Evolutionary conservation across 2,797 vertebrate species (phyloP).

Genomic region (Sebastes steindachneri): DNA sequence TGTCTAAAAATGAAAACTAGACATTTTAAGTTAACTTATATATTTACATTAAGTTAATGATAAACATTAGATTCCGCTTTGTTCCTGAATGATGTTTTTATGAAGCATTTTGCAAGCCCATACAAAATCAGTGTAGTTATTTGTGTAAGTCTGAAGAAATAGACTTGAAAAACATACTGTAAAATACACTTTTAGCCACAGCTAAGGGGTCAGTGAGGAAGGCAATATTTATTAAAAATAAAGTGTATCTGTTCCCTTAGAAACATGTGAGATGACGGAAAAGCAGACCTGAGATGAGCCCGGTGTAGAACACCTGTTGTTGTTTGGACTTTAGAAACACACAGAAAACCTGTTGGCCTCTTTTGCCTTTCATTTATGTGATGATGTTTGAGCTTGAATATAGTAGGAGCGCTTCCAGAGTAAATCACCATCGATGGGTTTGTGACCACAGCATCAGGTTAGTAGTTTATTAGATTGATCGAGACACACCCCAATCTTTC

Average conservation of each 20-base stretch:
- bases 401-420: not conserved
- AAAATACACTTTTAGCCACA: not conserved
- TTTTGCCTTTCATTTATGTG: not conserved
- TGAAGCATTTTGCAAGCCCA: not conserved
- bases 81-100: not conserved
- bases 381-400: slow-evolving; percentile 10
- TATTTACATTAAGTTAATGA: not conserved
- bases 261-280: not conserved
- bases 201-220: not conserved
- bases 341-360: not conserved
- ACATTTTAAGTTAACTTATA: not conserved
- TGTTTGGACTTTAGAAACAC: not conserved
- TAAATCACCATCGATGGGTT: slow-evolving; percentile 4
- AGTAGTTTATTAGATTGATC: slow-evolving; percentile 21
- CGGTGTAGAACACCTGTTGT: not conserved
- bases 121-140: too few species aligned
- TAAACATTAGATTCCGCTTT: not conserved
- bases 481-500: not conserved
- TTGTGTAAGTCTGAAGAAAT: not conserved
- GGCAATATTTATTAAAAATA: not conserved
- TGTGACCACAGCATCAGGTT: slow-evolving; percentile 8
- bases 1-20: not conserved
- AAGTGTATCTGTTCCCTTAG: not conserved
- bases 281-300: not conserved
- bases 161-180: not conserved